Evolutionary conservation across 2,888 invertebrate genomes (phyloP), one percentile per base, ranked within the genome.

Genomic region (Polydesmus complanatus): DNA sequence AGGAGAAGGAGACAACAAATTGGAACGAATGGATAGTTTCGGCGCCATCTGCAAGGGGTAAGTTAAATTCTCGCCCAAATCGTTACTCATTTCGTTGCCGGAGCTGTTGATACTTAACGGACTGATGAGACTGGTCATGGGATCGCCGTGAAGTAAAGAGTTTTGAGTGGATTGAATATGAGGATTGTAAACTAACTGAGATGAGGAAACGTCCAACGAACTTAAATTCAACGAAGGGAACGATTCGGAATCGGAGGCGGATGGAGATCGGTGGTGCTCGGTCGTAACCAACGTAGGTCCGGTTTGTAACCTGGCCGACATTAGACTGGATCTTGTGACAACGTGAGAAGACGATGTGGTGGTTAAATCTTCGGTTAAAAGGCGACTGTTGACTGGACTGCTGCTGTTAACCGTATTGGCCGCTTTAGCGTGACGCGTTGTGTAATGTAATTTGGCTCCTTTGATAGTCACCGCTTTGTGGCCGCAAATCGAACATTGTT

Each of bases 381-480:
- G 19, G 19, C 52, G 22, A 27, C 58, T 58, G 22, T 58, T 58
- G 51, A 49, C 58, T 11, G 58, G 58, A 25, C 58, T 59, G 47
- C 47, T 26, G 23, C 54, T 54, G 19, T 59, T 59, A 21, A 59
- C 59, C 1, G 59, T 59, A 47, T 59, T 59, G 18, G 53, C 55
- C 8, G 21, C 48, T 21, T 54, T 47, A 21, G 56, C 57, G 57
- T 66, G 66, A 55, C 64, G 62, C 14, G 58, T 65, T 23, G 66
- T 62, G 58, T 63, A 66, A 61, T 67, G 67, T 23, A 66, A 27
- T 59, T 66, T 65, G 52, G 65, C 61, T 27, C 66, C 66, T 58
- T 64, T 65, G 1, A 63, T 62, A 25, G 67, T 65, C 8, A 65
- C 61, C 23, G 67, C 65, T 53, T 63, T 60, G 50, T 66, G 65